These are phyloP conservation scores for Magallana angulata DNA, from an alignment of 1,140 invertebrate species.

Conservation along the genomic window DNA sequence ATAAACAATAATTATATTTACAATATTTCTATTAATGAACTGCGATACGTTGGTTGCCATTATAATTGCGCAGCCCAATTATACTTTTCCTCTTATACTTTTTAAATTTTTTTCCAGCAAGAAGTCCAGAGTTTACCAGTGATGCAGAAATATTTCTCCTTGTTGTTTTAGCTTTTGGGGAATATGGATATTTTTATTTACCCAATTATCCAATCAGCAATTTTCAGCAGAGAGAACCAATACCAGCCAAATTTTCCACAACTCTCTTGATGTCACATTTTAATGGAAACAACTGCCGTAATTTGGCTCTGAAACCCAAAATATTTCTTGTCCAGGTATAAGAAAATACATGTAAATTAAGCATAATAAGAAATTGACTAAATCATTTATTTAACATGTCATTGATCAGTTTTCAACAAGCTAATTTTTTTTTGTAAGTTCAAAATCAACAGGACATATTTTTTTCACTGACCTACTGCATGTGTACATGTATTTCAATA, in stretches of 20 bases:
- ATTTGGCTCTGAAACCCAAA: not conserved
- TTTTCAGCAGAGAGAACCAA: not conserved
- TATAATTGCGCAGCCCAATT: too few species aligned
- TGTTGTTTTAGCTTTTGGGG: slow-evolving; percentile 5
- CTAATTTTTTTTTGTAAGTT: too few species aligned
- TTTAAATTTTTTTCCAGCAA: not conserved
- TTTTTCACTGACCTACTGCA: too few species aligned
- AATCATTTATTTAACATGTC: too few species aligned
- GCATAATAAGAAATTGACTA: too few species aligned
- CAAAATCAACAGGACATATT: too few species aligned
- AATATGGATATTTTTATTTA: slow-evolving; percentile 23
- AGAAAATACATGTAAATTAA: too few species aligned
- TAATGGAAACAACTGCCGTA: not conserved
- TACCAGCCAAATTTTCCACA: not conserved
- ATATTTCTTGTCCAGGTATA: not conserved
- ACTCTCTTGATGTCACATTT: not conserved
- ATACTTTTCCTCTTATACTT: not conserved
- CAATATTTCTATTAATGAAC: too few species aligned
- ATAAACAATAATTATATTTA: too few species aligned
- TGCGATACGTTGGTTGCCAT: too few species aligned
- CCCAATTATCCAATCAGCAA: not conserved
- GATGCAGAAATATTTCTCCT: not conserved
- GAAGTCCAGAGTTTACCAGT: not conserved
- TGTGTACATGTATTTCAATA: too few species aligned
- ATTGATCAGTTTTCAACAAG: too few species aligned